A percentile compares a stretch with the other conserved stretches of the same genome.
These are phyloP conservation scores for Phyllotreta striolata DNA, from an alignment of 2,888 invertebrate species.

Conservation along the genomic window DNA sequence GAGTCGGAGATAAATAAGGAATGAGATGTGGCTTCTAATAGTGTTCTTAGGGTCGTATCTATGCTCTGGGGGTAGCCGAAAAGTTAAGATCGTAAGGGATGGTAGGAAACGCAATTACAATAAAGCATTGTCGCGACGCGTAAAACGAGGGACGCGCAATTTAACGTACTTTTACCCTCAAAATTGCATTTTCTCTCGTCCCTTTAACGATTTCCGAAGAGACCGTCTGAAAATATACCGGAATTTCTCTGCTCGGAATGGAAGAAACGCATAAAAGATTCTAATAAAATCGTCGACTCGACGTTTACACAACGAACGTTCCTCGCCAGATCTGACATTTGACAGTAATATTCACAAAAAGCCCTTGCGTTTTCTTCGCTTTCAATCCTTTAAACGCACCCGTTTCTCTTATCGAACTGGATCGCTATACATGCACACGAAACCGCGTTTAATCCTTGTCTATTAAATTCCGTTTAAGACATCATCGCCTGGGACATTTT, in stretches of 20 bases:
- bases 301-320: slow-evolving; percentile 1
- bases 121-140: slow-evolving; percentile 56
- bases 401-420: neutral
- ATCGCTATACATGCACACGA: neutral
- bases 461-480: no score
- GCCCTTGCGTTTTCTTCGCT: slow-evolving; percentile 4
- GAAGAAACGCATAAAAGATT: no score
- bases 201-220: no score
- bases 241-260: no score
- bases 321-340: slow-evolving; percentile 3
- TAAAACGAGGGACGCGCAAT: slow-evolving; percentile 51
- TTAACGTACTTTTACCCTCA: slow-evolving; percentile 48
- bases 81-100: slow-evolving; percentile 55
- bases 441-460: no score
- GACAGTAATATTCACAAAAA: slow-evolving; percentile 7
- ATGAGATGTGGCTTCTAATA: slow-evolving; percentile 57
- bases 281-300: neutral
- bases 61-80: slow-evolving; percentile 52
- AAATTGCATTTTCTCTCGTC: slow-evolving; percentile 23
- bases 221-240: no score
- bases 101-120: slow-evolving; percentile 57
- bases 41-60: slow-evolving; percentile 57
- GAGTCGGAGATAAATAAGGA: slow-evolving; percentile 54
- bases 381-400: no score
- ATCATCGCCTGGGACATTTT: no score